Evolutionary conservation across 2,113 vertebrate genomes (phyloP).

Genomic region (Prolemur simus): DNA sequence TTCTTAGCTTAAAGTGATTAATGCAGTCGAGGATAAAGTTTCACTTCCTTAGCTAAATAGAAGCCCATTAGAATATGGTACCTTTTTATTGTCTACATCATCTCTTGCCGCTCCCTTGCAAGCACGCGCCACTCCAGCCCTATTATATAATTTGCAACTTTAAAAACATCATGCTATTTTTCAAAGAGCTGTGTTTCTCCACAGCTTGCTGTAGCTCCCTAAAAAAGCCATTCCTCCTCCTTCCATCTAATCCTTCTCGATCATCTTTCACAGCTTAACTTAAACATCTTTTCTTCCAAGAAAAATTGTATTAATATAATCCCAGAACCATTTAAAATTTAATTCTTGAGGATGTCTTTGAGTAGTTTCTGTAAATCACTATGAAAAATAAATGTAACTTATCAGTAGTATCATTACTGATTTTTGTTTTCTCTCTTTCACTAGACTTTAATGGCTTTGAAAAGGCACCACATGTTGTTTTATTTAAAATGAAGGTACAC

Average conservation of each 20-base stretch:
- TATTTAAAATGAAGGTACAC: not conserved
- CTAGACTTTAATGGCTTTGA: not conserved
- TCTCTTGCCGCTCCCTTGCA: not conserved
- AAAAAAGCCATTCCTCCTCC: not conserved
- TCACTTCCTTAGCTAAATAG: not conserved
- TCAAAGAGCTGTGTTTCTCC: not conserved
- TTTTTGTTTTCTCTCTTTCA: not conserved
- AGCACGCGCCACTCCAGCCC: not conserved
- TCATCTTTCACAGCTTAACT: not conserved
- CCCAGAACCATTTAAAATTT: not conserved
- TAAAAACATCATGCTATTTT: not conserved
- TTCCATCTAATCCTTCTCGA: not conserved
- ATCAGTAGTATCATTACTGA: not conserved
- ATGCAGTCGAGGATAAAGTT: not conserved
- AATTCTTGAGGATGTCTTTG: not conserved
- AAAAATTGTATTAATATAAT: not conserved
- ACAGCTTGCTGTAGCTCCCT: not conserved
- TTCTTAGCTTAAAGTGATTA: not conserved
- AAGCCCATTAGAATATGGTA: not conserved
- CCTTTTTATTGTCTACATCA: not conserved
- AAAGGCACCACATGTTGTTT: not conserved
- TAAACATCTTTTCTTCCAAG: not conserved
- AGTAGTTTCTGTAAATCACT: not conserved
- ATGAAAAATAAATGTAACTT: constrained; percentile 13
- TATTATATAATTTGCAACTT: not conserved